Evolutionary conservation across 2,113 vertebrate species (phyloP).

Genomic region (Mola mola): DNA sequence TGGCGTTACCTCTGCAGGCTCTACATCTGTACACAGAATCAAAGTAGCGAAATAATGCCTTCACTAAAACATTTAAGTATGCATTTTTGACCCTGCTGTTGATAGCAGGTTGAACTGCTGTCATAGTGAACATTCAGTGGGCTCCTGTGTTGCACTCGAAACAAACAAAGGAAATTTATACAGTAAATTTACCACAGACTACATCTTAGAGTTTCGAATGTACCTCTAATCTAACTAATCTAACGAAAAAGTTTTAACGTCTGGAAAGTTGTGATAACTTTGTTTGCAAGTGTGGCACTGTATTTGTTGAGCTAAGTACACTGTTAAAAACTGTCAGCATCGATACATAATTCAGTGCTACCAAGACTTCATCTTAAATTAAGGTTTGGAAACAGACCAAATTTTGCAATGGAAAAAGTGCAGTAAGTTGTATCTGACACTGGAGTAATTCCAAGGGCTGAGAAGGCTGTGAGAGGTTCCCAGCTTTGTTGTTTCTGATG

Average conservation of each 20-base stretch:
- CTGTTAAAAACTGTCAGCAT: too few relatives aligned
- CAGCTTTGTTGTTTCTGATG: conserved; percentile 13
- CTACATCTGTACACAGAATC: not conserved
- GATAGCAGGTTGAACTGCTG: conserved; percentile 2
- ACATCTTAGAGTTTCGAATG: too few relatives aligned
- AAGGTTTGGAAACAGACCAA: conserved; percentile 50
- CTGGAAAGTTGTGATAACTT: conserved; percentile 3
- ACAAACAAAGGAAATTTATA: too few relatives aligned
- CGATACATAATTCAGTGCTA: too few relatives aligned
- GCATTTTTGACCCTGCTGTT: not conserved
- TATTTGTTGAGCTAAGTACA: too few relatives aligned
- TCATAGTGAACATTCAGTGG: conserved; percentile 20
- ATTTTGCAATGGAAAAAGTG: conserved; percentile 37
- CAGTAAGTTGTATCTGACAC: conserved; percentile 9
- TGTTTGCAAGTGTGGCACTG: conserved; percentile 12
- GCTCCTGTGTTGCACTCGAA: too few relatives aligned
- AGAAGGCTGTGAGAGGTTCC: conserved; percentile 15
- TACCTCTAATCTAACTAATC: conserved; percentile 15
- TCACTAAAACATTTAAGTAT: too few relatives aligned
- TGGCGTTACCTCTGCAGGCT: conserved; percentile 20
- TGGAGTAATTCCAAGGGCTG: conserved; percentile 35
- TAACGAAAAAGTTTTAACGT: conserved; percentile 3
- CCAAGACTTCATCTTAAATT: too few relatives aligned
- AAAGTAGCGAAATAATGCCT: too few relatives aligned
- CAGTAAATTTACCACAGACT: too few relatives aligned